phyloP scores from a whole-genome alignment of 2,797 vertebrate genomes.

The Melanotaenia nigrans region DNA sequence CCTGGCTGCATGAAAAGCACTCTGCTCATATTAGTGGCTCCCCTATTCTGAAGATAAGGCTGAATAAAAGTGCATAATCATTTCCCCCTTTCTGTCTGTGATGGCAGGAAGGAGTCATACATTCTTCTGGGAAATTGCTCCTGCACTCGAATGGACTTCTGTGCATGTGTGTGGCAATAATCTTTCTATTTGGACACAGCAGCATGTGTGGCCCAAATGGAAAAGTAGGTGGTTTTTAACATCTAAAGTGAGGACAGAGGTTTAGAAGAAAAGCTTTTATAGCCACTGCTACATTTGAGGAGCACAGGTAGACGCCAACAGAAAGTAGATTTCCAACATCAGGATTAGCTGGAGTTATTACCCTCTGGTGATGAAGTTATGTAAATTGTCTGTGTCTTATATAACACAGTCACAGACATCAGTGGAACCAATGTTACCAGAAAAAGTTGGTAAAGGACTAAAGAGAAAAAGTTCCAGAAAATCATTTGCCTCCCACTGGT shows the following conservation, averaged over 20 bases:
- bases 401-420: slow-evolving; percentile 4
- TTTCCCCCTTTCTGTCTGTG: slow-evolving; percentile 66
- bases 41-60: slow-evolving; percentile 74
- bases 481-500: slow-evolving; percentile 36
- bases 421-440: not conserved
- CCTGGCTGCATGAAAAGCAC: slow-evolving; percentile 74
- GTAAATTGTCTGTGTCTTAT: not conserved
- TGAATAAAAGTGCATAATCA: slow-evolving; percentile 69
- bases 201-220: slow-evolving; percentile 56
- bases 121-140: slow-evolving; percentile 67
- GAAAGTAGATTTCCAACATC: slow-evolving; percentile 32
- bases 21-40: slow-evolving; percentile 81
- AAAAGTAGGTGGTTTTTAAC: slow-evolving; percentile 45
- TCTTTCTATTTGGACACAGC: slow-evolving; percentile 48
- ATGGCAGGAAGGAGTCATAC: slow-evolving; percentile 71
- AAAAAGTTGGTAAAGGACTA: slow-evolving; percentile 45
- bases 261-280: slow-evolving; percentile 57
- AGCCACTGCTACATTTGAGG: slow-evolving; percentile 18
- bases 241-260: slow-evolving; percentile 27
- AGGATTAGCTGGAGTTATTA: slow-evolving; percentile 16
- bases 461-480: slow-evolving; percentile 42
- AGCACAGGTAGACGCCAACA: slow-evolving; percentile 11
- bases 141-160: slow-evolving; percentile 42
- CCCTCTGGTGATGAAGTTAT: not conserved
- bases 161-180: slow-evolving; percentile 33